Evolutionary conservation across 2,113 vertebrate species (phyloP).

Genomic region (Anguilla japonica): DNA sequence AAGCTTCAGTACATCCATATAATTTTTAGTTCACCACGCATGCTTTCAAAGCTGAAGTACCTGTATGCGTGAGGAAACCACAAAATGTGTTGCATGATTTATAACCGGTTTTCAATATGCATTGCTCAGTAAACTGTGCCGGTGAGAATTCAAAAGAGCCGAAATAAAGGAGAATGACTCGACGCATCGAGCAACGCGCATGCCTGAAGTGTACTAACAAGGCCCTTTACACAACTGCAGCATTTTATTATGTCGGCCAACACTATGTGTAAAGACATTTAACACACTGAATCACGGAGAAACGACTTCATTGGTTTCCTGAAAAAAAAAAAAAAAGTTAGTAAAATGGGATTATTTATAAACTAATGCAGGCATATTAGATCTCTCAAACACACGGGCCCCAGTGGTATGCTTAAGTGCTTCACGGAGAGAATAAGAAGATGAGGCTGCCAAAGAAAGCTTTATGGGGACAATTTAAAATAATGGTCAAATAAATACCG

Average conservation of each 20-base stretch:
- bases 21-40: background rate
- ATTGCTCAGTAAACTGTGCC: slow-evolving; percentile 4
- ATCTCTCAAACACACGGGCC: slow-evolving; percentile 57
- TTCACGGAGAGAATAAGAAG: slow-evolving; percentile 63
- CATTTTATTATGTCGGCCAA: slow-evolving; percentile 32
- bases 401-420: slow-evolving; percentile 67
- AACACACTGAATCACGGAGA: slow-evolving; percentile 22
- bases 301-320: slow-evolving; percentile 29
- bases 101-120: slow-evolving; percentile 1
- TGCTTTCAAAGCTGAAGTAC: background rate
- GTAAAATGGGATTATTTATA: slow-evolving; percentile 61
- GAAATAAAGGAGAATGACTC: slow-evolving; percentile 23
- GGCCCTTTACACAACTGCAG: background rate
- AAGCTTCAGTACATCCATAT: background rate
- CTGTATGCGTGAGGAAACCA: background rate
- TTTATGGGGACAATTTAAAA: slow-evolving; percentile 76
- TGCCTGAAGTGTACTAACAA: slow-evolving; percentile 19
- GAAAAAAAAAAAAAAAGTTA: slow-evolving; percentile 20
- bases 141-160: slow-evolving; percentile 10
- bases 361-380: slow-evolving; percentile 58
- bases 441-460: slow-evolving; percentile 64
- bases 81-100: background rate
- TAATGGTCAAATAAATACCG: slow-evolving; percentile 75
- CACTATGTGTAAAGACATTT: slow-evolving; percentile 33
- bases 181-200: slow-evolving; percentile 19